Conservation (phyloP, 2,888 invertebrate species). For the Polymixis flavicincta region DNA sequence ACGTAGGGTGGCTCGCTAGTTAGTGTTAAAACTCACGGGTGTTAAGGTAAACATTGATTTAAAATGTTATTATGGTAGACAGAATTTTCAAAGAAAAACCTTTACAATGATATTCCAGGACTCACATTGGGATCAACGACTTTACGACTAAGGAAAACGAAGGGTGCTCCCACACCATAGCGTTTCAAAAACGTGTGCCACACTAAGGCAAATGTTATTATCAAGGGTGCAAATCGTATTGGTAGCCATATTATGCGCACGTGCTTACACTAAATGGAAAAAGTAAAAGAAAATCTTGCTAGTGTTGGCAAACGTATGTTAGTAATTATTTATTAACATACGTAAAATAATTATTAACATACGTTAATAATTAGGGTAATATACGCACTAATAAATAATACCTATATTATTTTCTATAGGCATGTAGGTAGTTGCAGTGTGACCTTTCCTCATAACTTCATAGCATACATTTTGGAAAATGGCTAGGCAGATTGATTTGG, state of each 20-base stretch:
- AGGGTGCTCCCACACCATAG: slow-evolving; percentile 11
- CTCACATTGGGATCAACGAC: slow-evolving; percentile 29
- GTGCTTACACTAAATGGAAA: not conserved
- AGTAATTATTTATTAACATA: too few species aligned
- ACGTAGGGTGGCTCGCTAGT: not conserved
- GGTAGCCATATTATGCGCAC: slow-evolving; percentile 14
- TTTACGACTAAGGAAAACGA: slow-evolving; percentile 29
- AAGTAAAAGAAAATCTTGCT: slow-evolving; percentile 9
- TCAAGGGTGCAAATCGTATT: slow-evolving; percentile 41
- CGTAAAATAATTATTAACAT: too few species aligned
- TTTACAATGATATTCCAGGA: not conserved
- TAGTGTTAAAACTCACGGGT: not conserved
- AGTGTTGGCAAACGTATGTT: too few species aligned
- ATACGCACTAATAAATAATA: too few species aligned
- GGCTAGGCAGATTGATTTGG: not conserved
- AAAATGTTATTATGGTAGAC: not conserved
- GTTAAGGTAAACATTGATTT: not conserved
- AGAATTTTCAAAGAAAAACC: not conserved
- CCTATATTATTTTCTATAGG: too few species aligned
- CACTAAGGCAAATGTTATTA: slow-evolving; percentile 43
- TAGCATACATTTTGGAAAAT: too few species aligned
- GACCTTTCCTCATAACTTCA: too few species aligned
- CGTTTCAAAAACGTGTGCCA: slow-evolving; percentile 15
- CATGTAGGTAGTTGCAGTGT: too few species aligned
- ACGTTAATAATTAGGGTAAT: too few species aligned